phyloP scores from a whole-genome alignment of 2,113 vertebrate species.

The Aegotheles bennettii region DNA sequence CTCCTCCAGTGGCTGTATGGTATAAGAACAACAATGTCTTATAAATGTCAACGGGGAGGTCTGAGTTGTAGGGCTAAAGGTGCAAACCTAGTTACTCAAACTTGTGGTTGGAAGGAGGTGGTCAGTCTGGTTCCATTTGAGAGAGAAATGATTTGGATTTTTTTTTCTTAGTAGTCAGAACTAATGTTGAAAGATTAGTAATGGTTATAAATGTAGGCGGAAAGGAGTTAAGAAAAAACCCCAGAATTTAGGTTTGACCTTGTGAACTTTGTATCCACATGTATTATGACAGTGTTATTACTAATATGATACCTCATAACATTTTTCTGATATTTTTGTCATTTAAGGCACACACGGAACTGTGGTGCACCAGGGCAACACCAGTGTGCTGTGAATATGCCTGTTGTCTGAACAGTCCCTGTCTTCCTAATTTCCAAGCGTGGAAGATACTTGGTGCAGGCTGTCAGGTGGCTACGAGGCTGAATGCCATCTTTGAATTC shows the following conservation, averaged over 20 bases:
- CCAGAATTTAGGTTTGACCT: neutral
- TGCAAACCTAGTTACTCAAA: neutral
- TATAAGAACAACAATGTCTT: neutral
- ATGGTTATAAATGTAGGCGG: neutral
- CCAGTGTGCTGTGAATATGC: neutral
- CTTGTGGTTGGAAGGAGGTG: neutral
- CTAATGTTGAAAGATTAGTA: neutral
- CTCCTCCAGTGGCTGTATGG: neutral
- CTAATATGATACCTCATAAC: neutral
- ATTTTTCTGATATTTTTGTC: neutral
- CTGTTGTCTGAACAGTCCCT: neutral
- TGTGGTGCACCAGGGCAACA: neutral
- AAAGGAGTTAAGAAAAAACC: neutral
- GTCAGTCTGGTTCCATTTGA: neutral
- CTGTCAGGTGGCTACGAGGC: neutral
- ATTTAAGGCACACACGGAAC: neutral
- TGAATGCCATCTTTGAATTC: neutral
- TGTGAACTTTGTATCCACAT: neutral
- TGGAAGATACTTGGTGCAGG: neutral
- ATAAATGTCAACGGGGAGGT: neutral
- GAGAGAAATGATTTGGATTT: neutral
- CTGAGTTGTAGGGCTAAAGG: neutral
- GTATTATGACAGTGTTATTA: neutral
- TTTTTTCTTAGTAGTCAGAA: neutral
- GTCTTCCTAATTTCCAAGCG: neutral